phyloP scores from a whole-genome alignment of 2,888 invertebrate genomes.

The Nycteola revayana region DNA sequence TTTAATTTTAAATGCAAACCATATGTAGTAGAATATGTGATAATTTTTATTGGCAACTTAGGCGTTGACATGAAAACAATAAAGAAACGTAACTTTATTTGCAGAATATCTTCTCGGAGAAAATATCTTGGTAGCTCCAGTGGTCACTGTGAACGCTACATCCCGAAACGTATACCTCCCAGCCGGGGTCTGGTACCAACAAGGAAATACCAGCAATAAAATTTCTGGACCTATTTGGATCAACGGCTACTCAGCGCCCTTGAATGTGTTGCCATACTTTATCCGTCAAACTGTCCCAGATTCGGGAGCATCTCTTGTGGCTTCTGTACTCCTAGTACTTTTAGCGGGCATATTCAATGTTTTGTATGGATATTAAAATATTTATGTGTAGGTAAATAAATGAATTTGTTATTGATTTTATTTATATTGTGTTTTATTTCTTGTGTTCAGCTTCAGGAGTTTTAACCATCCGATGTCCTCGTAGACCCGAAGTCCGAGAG shows the following conservation, averaged over 20 bases:
- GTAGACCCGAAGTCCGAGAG: too few relatives aligned
- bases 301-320: constrained; percentile 28
- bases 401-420: background rate
- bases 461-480: too few relatives aligned
- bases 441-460: too few relatives aligned
- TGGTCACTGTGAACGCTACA: constrained; percentile 80
- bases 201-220: constrained; percentile 61
- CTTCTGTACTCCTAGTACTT: constrained; percentile 39
- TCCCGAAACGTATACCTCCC: constrained; percentile 85
- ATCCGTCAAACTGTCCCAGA: constrained; percentile 29
- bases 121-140: constrained; percentile 86
- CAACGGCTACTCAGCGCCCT: constrained; percentile 84
- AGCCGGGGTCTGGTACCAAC: constrained; percentile 83
- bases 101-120: constrained; percentile 88
- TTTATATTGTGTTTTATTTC: too few relatives aligned
- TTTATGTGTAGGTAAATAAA: too few relatives aligned
- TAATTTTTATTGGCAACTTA: too few relatives aligned
- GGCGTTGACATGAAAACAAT: too few relatives aligned
- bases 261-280: constrained; percentile 87
- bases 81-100: too few relatives aligned
- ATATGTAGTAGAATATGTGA: too few relatives aligned
- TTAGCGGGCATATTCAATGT: constrained; percentile 38
- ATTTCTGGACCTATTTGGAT: constrained; percentile 84
- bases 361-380: background rate
- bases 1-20: too few relatives aligned